phyloP scores from a whole-genome alignment of 2,888 invertebrate species.

The Blastobasis adustella region DNA sequence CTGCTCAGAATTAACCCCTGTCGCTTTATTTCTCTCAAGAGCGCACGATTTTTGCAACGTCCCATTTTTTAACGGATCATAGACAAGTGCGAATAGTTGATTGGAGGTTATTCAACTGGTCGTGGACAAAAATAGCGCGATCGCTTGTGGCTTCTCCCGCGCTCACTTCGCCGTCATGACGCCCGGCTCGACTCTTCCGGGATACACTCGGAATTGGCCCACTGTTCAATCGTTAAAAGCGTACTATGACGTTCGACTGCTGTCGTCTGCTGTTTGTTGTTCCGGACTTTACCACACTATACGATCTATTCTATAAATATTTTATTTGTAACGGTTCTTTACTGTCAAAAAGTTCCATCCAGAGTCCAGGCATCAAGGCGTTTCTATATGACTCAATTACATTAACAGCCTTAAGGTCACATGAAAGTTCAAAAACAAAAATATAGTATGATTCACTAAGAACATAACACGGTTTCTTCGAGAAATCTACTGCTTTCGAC shows the following conservation, averaged over 20 bases:
- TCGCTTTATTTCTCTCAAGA: no score
- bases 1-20: no score
- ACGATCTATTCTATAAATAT: no score
- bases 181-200: slow-evolving; percentile 47
- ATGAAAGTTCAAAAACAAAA: no score
- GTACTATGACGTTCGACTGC: slow-evolving; percentile 2
- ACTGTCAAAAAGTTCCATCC: no score
- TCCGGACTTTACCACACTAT: background rate
- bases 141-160: slow-evolving; percentile 44
- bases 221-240: slow-evolving; percentile 25
- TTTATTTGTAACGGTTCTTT: no score
- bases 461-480: no score
- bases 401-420: no score
- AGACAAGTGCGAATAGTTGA: slow-evolving; percentile 72
- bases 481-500: slow-evolving; percentile 11
- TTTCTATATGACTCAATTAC: no score
- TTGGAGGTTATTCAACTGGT: slow-evolving; percentile 75
- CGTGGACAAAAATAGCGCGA: slow-evolving; percentile 65
- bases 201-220: slow-evolving; percentile 39
- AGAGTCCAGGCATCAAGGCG: no score
- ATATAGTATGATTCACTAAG: no score
- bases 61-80: slow-evolving; percentile 22
- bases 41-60: no score
- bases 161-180: slow-evolving; percentile 31
- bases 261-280: slow-evolving; percentile 8